Percentiles rank a stretch among this genome's conserved stretches.
These are phyloP conservation scores for Coelinius sp. DNA, from an alignment of 2,888 invertebrate species.

Conservation along the genomic window DNA sequence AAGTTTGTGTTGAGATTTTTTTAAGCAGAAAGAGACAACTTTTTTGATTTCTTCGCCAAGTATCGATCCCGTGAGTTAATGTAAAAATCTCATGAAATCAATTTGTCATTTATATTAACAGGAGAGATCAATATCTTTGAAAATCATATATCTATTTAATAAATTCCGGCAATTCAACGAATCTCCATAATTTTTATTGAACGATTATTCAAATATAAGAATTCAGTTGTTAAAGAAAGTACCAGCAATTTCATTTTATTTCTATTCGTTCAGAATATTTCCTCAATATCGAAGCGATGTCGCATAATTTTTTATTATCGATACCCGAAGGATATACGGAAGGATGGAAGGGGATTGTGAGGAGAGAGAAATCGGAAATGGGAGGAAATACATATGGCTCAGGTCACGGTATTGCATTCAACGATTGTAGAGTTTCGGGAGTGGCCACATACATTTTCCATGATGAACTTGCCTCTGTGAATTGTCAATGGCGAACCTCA, in stretches of 20 bases:
- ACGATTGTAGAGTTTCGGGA: constrained; percentile 1
- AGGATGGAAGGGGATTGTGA: background rate
- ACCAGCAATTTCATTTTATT: background rate
- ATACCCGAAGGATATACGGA: background rate
- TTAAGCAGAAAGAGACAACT: background rate
- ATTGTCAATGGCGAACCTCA: background rate
- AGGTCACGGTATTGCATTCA: background rate
- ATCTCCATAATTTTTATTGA: too few species aligned
- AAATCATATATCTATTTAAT: too few species aligned
- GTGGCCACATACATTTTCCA: constrained; percentile 9
- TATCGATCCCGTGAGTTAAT: too few species aligned
- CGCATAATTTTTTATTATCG: background rate
- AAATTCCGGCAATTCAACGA: too few species aligned
- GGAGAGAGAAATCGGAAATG: background rate
- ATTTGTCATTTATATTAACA: too few species aligned
- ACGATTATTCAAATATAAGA: too few species aligned
- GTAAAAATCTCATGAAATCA: too few species aligned
- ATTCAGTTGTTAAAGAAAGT: too few species aligned
- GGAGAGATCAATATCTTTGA: too few species aligned
- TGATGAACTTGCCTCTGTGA: background rate
- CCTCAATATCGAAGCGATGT: background rate
- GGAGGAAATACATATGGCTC: constrained; percentile 7
- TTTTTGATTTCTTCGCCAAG: background rate
- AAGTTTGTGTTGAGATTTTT: background rate
- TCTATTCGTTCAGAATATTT: background rate